Evolutionary conservation across 2,113 vertebrate species (phyloP).

Genomic region (Reinhardtius hippoglossoides): DNA sequence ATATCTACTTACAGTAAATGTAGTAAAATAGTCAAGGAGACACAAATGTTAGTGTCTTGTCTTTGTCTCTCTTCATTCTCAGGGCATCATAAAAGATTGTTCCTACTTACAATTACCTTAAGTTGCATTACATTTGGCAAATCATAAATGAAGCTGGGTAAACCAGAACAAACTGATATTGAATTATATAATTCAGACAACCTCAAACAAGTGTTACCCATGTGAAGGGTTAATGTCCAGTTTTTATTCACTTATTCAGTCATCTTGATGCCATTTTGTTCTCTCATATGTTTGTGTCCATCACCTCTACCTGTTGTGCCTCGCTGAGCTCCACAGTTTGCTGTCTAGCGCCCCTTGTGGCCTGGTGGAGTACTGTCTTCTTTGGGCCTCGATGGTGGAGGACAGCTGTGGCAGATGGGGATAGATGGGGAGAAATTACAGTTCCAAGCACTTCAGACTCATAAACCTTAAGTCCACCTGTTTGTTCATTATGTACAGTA

Average conservation of each 20-base stretch:
- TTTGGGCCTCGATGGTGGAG: constrained; percentile 65
- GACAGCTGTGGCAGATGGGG: constrained; percentile 63
- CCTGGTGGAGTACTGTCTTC: constrained; percentile 59
- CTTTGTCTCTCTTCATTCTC: not conserved
- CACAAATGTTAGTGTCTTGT: not conserved
- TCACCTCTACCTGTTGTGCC: not conserved
- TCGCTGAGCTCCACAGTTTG: constrained; percentile 66
- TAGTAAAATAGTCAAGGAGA: not conserved
- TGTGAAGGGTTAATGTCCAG: no score
- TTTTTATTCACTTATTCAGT: no score
- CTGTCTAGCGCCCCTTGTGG: constrained; percentile 52
- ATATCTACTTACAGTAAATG: not conserved
- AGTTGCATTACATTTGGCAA: no score
- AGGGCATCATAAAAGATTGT: no score
- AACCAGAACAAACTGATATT: no score
- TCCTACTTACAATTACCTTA: no score
- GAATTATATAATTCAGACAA: no score
- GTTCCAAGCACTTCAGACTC: not conserved
- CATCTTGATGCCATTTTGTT: not conserved
- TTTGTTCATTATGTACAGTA: no score
- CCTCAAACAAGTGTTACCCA: no score
- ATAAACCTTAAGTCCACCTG: not conserved
- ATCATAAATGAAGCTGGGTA: no score
- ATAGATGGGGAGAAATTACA: not conserved
- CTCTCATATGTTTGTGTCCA: not conserved